These are phyloP conservation scores for Mythimna vitellina DNA, from an alignment of 2,888 invertebrate genomes.

Conservation along the genomic window DNA sequence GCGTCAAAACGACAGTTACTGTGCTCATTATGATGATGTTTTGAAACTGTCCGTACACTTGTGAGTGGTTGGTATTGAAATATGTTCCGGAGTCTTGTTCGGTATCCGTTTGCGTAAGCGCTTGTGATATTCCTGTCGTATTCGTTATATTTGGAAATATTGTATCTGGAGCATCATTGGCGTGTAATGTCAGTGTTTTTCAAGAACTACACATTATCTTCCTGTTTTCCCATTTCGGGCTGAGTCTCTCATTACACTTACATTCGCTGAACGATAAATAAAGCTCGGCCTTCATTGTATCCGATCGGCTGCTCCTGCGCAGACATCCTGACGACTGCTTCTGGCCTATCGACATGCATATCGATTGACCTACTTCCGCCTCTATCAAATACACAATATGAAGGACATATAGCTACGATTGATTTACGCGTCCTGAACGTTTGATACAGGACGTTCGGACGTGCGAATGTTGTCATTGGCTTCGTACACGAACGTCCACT, in stretches of 20 bases:
- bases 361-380: slow-evolving; percentile 64
- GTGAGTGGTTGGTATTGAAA: slow-evolving; percentile 40
- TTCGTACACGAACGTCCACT: slow-evolving; percentile 61
- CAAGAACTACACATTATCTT: not conserved
- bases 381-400: slow-evolving; percentile 13
- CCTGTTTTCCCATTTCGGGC: slow-evolving; percentile 14
- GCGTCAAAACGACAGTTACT: slow-evolving; percentile 56
- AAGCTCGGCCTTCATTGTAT: slow-evolving; percentile 57
- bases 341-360: slow-evolving; percentile 67
- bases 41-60: slow-evolving; percentile 8
- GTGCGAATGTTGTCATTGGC: slow-evolving; percentile 70
- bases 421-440: slow-evolving; percentile 36
- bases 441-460: slow-evolving; percentile 53
- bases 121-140: slow-evolving; percentile 13
- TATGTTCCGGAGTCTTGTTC: slow-evolving; percentile 30
- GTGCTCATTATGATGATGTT: slow-evolving; percentile 17
- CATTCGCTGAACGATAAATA: slow-evolving; percentile 29
- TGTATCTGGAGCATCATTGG: slow-evolving; percentile 1
- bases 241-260: slow-evolving; percentile 26
- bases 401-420: slow-evolving; percentile 26
- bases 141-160: slow-evolving; percentile 27
- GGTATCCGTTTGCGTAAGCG: slow-evolving; percentile 37
- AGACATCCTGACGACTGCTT: slow-evolving; percentile 53
- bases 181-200: not conserved
- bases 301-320: slow-evolving; percentile 64